A percentile compares a stretch with the other conserved stretches of the same genome.
phyloP scores from a whole-genome alignment of 2,888 invertebrate genomes.

The Hemistola chrysoprasaria region DNA sequence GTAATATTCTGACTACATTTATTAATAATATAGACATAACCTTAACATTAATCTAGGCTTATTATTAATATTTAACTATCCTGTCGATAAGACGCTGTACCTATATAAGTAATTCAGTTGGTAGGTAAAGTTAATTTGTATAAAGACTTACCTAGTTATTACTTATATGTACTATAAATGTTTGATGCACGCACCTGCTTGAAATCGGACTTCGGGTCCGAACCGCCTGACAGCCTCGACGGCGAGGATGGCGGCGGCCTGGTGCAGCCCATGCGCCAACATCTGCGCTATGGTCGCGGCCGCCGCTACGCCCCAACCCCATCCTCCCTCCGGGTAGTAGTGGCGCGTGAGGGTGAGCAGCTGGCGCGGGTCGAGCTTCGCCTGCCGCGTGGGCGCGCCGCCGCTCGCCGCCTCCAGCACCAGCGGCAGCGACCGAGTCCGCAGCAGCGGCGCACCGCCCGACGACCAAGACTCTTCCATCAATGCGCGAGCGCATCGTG shows the following conservation, averaged over 20 bases:
- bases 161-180: too few relatives aligned
- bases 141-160: too few relatives aligned
- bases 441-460: conserved; percentile 83
- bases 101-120: too few relatives aligned
- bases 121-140: too few relatives aligned
- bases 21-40: too few relatives aligned
- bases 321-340: conserved; percentile 94
- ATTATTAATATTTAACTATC: too few relatives aligned
- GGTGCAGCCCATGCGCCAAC: conserved; percentile 88
- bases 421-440: conserved; percentile 86
- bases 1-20: too few relatives aligned
- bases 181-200: conserved; percentile 84
- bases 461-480: conserved; percentile 82
- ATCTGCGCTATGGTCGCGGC: conserved; percentile 88
- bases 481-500: conserved; percentile 75
- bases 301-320: conserved; percentile 92
- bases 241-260: conserved; percentile 83
- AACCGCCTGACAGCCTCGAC: conserved; percentile 83
- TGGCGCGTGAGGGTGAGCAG: conserved; percentile 88
- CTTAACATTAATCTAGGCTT: too few relatives aligned
- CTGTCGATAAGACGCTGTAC: too few relatives aligned
- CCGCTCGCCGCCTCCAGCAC: conserved; percentile 79
- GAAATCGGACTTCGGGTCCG: conserved; percentile 81
- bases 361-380: conserved; percentile 79
- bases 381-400: conserved; percentile 69